Evolutionary conservation across 2,888 invertebrate genomes (phyloP).

Genomic region (Morpho deidamia): DNA sequence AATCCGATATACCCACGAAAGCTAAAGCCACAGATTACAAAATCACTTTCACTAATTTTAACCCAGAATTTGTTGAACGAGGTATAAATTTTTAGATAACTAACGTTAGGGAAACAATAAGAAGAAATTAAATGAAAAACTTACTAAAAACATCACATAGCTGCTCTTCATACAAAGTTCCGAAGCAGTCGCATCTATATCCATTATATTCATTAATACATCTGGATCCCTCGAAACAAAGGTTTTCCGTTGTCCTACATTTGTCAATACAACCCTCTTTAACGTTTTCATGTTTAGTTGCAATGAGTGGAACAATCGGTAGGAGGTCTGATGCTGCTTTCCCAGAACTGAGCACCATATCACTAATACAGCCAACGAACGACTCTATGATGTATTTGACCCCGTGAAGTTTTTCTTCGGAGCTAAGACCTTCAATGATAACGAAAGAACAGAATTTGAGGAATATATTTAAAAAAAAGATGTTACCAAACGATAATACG

Average conservation of each 20-base stretch:
- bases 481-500: too few species aligned
- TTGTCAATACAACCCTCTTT: constrained; percentile 93
- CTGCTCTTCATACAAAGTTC: constrained; percentile 93
- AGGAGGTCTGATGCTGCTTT: constrained; percentile 90
- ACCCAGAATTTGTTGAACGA: too few species aligned
- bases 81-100: too few species aligned
- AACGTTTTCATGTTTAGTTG: constrained; percentile 93
- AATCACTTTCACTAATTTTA: too few species aligned
- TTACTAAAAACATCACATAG: constrained; percentile 94
- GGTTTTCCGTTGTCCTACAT: constrained; percentile 87
- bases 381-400: constrained; percentile 96
- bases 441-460: not conserved
- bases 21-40: too few species aligned
- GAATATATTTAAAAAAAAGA: too few species aligned
- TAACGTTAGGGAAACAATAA: too few species aligned
- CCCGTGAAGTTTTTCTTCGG: constrained; percentile 91
- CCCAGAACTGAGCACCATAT: constrained; percentile 91
- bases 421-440: constrained; percentile 84
- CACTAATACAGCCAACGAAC: constrained; percentile 94
- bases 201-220: constrained; percentile 96
- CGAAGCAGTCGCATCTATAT: constrained; percentile 95
- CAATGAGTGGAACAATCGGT: constrained; percentile 89
- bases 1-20: too few species aligned
- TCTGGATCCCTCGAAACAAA: constrained; percentile 91
- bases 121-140: constrained; percentile 37